Base-by-base conservation (phyloP, 92 coral and sea anemone species). In the Siderastrea radians region DNA sequence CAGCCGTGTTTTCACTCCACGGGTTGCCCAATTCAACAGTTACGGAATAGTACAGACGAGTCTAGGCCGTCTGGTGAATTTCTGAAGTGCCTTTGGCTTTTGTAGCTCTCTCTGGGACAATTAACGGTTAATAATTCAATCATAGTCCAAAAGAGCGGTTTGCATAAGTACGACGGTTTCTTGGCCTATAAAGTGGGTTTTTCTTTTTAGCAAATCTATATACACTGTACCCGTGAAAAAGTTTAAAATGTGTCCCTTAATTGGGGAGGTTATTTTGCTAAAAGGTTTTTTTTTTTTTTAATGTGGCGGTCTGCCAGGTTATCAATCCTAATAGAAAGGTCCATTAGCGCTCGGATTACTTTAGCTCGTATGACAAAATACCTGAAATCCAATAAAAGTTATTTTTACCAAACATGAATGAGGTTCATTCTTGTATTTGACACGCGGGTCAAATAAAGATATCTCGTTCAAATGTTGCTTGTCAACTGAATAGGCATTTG, bases 301-400 rank as follows among this genome's bases (percentile, higher is more conserved):
- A 60, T 6, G 13, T 60, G 82, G 82, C 71, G 17, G n/a, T 10
- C 45, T 60, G 53, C 72, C 71, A 61, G 47, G n/a, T 78, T 15
- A 46, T 17, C 17, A 3, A 78, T 43, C 51, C 71, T 50, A 1
- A 69, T 11, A 46, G 82, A 78, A 78, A 48, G 82, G 58, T 60
- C 47, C 11, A 8, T 19, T 61, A 6, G 17, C 11, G 19, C 1
- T 16, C 3, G 6, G 3, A 61, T 16, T 61, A 61, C 6, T 5
- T 58, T 46, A 26, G 12, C 66, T 61, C 57, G 45, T 47, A 78
- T 78, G 45, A 17, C 82, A 78, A 62, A 3, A 46, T 9, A 78
- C n/a, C 55, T 16, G n/a, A 60, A 63, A 61, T 49, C 82, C 82
- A 17, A 16, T 11, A 78, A 78, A 49, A 26, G 2, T 46, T 65